These are phyloP conservation scores for Psilopogon haemacephalus DNA, from an alignment of 2,113 vertebrate genomes.

Conservation along the genomic window DNA sequence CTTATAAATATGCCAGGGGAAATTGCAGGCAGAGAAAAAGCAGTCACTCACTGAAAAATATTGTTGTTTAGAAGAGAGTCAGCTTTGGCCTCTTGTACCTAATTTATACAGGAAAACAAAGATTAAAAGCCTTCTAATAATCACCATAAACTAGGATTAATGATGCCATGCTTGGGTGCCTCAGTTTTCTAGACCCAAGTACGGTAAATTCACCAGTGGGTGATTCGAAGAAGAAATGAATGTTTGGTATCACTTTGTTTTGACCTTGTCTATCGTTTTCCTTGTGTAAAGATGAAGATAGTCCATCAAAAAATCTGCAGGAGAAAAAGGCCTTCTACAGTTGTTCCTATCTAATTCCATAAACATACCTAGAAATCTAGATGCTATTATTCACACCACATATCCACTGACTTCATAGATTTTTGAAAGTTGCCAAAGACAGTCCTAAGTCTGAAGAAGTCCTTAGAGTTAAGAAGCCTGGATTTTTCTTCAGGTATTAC, in stretches of 20 bases:
- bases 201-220: conserved; percentile 34
- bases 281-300: not conserved
- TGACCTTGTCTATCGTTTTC: not conserved
- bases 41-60: conserved; percentile 58
- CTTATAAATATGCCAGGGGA: conserved; percentile 57
- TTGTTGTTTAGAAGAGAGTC: conserved; percentile 42
- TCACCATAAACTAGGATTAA: conserved; percentile 72
- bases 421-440: not conserved
- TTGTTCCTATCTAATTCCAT: not conserved
- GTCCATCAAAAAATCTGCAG: not conserved
- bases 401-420: accelerated
- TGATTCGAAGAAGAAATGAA: conserved; percentile 31
- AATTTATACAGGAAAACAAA: conserved; percentile 69
- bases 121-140: conserved; percentile 71
- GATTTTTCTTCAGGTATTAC: not conserved
- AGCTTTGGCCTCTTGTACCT: conserved; percentile 66
- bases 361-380: not conserved
- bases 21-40: conserved; percentile 55
- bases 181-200: conserved; percentile 15
- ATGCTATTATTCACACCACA: not conserved
- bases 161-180: conserved; percentile 44
- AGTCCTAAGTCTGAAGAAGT: not conserved
- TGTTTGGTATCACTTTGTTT: conserved; percentile 3
- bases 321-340: not conserved
- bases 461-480: not conserved